Evolutionary conservation across 2,113 vertebrate genomes (phyloP).

Genomic region (Nymphicus hollandicus): DNA sequence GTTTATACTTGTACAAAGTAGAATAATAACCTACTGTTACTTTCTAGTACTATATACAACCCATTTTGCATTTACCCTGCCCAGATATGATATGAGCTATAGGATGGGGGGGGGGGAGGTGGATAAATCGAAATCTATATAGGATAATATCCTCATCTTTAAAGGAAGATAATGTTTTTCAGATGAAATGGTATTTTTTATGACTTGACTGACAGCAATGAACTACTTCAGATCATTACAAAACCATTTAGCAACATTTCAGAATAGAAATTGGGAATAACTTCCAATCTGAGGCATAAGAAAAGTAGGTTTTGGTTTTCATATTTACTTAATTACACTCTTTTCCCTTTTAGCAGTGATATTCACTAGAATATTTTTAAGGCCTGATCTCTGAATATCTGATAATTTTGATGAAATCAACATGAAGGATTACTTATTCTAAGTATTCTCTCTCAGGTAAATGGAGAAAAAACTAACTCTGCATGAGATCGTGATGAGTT

Average conservation of each 20-base stretch:
- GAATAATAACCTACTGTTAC: neutral
- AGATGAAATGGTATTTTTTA: neutral
- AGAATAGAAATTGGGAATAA: neutral
- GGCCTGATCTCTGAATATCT: neutral
- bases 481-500: neutral
- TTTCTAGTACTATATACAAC: neutral
- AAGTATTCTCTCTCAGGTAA: neutral
- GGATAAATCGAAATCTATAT: neutral
- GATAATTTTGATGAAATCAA: neutral
- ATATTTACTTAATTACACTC: neutral
- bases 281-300: neutral
- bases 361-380: neutral
- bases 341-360: neutral
- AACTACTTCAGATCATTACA: neutral
- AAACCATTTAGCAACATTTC: neutral
- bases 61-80: neutral
- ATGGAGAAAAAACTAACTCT: neutral
- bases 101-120: neutral
- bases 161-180: neutral
- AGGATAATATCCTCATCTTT: neutral
- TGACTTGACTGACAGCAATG: neutral
- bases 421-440: neutral
- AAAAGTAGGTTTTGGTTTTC: neutral
- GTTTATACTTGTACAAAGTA: neutral
- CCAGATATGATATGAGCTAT: neutral